Evolutionary conservation across 2,113 vertebrate genomes (phyloP).

Genomic region (Hipposideros armiger): DNA sequence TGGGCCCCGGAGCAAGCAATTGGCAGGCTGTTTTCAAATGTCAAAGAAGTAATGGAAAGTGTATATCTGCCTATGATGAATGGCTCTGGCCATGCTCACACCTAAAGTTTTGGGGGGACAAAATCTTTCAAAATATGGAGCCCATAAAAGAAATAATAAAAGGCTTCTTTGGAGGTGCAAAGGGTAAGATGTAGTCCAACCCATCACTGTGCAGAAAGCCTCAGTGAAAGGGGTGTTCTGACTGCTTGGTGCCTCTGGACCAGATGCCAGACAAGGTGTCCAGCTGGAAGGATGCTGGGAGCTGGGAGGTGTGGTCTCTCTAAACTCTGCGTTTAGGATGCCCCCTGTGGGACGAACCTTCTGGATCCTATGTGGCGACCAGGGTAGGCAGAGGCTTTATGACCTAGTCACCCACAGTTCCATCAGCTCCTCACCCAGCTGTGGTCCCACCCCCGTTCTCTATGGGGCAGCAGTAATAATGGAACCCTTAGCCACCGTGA

Average conservation of each 20-base stretch:
- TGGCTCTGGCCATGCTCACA: not conserved
- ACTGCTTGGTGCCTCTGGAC: not conserved
- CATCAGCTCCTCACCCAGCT: not conserved
- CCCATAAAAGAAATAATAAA: not conserved
- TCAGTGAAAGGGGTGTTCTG: not conserved
- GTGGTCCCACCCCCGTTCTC: not conserved
- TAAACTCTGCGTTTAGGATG: not conserved
- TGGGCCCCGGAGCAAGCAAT: not conserved
- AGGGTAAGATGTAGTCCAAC: not conserved
- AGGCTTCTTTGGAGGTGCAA: not conserved
- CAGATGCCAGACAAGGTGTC: not conserved
- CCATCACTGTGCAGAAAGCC: not conserved
- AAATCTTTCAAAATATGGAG: constrained; percentile 52
- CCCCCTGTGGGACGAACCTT: not conserved
- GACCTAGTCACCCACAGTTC: not conserved
- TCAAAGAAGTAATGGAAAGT: not conserved
- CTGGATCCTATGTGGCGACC: not conserved
- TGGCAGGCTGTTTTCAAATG: not conserved
- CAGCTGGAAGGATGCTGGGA: not conserved
- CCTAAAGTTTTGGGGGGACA: not conserved
- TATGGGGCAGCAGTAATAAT: not conserved
- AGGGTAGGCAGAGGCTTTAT: not conserved
- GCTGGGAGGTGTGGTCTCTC: not conserved
- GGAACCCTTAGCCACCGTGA: not conserved
- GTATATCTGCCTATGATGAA: not conserved